Evolutionary conservation across 2,888 invertebrate genomes (phyloP).

Genomic region (Hirtodrosophila alboralis): DNA sequence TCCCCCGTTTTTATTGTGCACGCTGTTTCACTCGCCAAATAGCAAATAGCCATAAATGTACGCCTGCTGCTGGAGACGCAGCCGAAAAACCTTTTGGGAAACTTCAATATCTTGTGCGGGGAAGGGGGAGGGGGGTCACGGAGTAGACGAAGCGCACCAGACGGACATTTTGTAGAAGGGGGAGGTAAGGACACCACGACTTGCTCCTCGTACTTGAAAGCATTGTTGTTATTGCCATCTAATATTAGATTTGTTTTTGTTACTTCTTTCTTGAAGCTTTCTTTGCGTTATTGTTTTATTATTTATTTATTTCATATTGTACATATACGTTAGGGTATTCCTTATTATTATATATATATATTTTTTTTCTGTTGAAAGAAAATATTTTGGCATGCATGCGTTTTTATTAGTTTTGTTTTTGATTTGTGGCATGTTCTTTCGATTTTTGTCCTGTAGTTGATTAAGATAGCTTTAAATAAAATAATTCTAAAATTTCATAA

Average conservation of each 20-base stretch:
- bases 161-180: background rate
- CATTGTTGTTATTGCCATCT: conserved; percentile 69
- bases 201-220: conserved; percentile 49
- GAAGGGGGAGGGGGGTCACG: too few species aligned
- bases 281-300: conserved; percentile 40
- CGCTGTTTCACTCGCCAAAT: conserved; percentile 36
- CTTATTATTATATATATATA: too few species aligned
- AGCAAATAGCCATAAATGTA: conserved; percentile 68
- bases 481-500: too few species aligned
- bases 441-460: too few species aligned
- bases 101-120: too few species aligned
- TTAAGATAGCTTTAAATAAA: too few species aligned
- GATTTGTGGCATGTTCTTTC: too few species aligned
- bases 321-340: background rate
- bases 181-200: background rate
- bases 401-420: too few species aligned
- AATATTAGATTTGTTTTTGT: conserved; percentile 78
- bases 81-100: conserved; percentile 34
- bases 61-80: conserved; percentile 42
- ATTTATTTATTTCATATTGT: conserved; percentile 36
- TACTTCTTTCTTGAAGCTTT: conserved; percentile 48
- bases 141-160: background rate
- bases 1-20: conserved; percentile 27
- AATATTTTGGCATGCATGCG: too few species aligned
- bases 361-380: background rate